Evolutionary conservation across 2,113 vertebrate species (phyloP), one percentile per base, ranked within the genome.

Genomic region (Lamprologus ornatipinnis): DNA sequence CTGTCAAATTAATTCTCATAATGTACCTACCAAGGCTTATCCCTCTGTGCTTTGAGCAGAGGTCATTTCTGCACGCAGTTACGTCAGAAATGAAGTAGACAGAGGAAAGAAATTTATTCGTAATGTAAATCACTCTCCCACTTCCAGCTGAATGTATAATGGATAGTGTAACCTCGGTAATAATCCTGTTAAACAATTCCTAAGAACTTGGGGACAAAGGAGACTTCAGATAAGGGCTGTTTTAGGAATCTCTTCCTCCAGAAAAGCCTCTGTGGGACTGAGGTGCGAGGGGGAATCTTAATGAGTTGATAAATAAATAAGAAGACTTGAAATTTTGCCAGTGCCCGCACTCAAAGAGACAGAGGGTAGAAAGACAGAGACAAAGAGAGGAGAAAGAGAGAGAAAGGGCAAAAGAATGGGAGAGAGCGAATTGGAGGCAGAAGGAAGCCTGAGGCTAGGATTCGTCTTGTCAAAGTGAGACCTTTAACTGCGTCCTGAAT

Each of bases 301-400:
- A 95, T 94, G 87, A 93, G 68, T 88, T 89, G 91, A 94, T 95
- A 92, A 95, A 96, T 96, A 95, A 95, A 95, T 93, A 95, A 93
- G 83, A 94, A 87, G 88, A 45, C 86, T 86, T 92, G 92, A 93
- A 93, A 90, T 90, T 89, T 88, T 93, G 86, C 92, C 87, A 91
- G 86, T 70, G 45, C 86, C 73, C 51, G 9, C 90, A 60, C 81
- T 91, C 85, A 91, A 85, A 93, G 82, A 92, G 75, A 88, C 51
- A 83, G 75, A 79, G 23, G 40, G 53, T 51, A 84, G 65, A 83
- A 51, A 35, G 28, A 85, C 17, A 31, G 81, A 82, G 73, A 89
- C 17, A 55, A 75, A 53, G 42, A 53, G 23, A 57, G 70, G 70
- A 87, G 80, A 89, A 91, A 90, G 60, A 84, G 37, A 54, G 54